Evolutionary conservation across 2,797 vertebrate species (phyloP), one percentile per base, ranked within the genome.

Genomic region (Gobionotothen gibberifrons): DNA sequence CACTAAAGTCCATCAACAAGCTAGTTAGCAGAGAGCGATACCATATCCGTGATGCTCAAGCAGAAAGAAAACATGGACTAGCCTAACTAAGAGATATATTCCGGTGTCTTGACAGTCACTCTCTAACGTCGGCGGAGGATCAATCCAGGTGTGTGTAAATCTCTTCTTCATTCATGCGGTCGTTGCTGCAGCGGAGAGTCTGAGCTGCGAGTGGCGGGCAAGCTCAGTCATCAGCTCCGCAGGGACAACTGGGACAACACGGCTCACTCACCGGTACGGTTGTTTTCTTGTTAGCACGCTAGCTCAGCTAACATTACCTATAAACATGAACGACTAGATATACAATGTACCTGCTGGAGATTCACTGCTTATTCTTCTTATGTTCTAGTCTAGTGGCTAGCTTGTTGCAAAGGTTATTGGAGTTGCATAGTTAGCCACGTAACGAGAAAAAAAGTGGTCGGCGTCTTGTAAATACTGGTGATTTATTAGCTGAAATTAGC

Each of bases 211-310:
- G 87, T 72, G 87, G 87, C 90, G 89, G 91, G 74, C 56, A 68
- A 36, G 78, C 81, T 85, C 85, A 63, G 75, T 69, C 79, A 60
- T 71, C 82, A 63, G 79, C 69, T 89, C 32, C 85, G 58, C 63
- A 11, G 82, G 78, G 72, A 83, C 76, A 66, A 80, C 72, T 17
- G 71, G 69, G 82, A 72, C 82, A 81, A 79, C 78, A 90, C 91
- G 87, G 87, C 84, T 69, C 84, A 64, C 76, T 83, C 81, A 84
- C 87, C 83, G 92, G 93, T 92, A 90, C 54, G 83, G 8, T 59
- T 85, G 77, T 83, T 81, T 76, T 70, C 71, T 61, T 76, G 58
- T 3, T 87, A 82, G 83, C 85, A 62, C 56, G 81, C 76, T 85
- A 87, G 36, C 51, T 9, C 12, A 39, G 75, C 83, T 80, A 79